Base-by-base conservation (phyloP, 2,113 vertebrate genomes). In the Pseudorhombus dupliciocellatus region DNA sequence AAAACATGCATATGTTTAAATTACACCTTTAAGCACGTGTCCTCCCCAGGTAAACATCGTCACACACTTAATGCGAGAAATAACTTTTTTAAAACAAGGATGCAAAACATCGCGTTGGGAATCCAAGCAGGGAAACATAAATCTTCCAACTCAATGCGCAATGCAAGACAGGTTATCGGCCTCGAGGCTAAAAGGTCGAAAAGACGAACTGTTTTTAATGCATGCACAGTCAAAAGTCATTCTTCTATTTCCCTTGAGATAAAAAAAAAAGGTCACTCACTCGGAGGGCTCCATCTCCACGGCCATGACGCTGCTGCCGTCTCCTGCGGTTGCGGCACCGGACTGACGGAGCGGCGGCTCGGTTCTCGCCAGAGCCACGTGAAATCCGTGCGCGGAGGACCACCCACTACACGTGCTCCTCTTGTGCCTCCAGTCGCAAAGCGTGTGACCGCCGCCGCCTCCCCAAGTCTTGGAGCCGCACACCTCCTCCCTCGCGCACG, bases 211-310 rank as follows among this genome's bases (percentile, higher is more conserved):
- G n/a, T n/a, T n/a, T n/a, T n/a, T n/a, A n/a, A n/a, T n/a, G n/a
- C n/a, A n/a, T 5, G 4, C 2, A 25, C 1, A 7, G 20, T 24
- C 14, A 30, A 42, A 57, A 0, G n/a, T 40, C 11, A 18, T 5
- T 18, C 18, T 8, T 40, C 8, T 40, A 40, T 40, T 8, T 8
- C 2, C 12, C 2, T 48, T 34, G 3, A 10, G 31, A 30, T 11
- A 21, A 37, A 21, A 11, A 10, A 10, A 28, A 16, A 24, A 20
- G 10, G 50, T 50, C 28, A 92, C 93, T 94, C 87, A 94, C 93
- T 94, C 93, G 1, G 93, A 76, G 28, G 93, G 93, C 62, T 94
- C 93, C 80, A 94, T 92, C 84, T 93, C 92, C 66, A 88, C 65
- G 60, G 93, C 91, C 93, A 94, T 94, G 42, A 7, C 42, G 82